Evolutionary conservation across 1,140 invertebrate genomes (phyloP).

Genomic region (Drosophila ficusphila): DNA sequence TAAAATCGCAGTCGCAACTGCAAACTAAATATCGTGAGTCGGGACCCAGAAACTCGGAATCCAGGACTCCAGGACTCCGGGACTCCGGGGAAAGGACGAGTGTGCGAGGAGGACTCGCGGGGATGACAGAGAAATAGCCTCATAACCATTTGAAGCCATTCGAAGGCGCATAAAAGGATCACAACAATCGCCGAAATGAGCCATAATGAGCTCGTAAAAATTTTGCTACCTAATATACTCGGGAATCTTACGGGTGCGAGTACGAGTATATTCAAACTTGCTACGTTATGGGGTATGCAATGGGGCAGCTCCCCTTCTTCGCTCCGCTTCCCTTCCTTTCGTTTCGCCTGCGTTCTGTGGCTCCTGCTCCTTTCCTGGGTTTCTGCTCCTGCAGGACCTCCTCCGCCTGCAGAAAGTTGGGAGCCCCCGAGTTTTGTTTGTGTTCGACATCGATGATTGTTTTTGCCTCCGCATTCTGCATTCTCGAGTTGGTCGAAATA

Average conservation of each 20-base stretch:
- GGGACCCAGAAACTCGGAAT: slow-evolving; percentile 25
- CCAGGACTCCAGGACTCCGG: not conserved
- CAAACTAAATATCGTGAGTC: slow-evolving; percentile 75
- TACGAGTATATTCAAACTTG: slow-evolving; percentile 82
- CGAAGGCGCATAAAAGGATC: slow-evolving; percentile 84
- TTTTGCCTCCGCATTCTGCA: slow-evolving; percentile 11
- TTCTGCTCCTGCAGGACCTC: slow-evolving; percentile 25
- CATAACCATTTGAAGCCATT: slow-evolving; percentile 84
- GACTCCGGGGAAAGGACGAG: slow-evolving; percentile 29
- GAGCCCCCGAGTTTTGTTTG: slow-evolving; percentile 21
- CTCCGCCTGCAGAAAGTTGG: slow-evolving; percentile 25
- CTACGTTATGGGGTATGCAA: slow-evolving; percentile 69
- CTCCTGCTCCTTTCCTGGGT: slow-evolving; percentile 1
- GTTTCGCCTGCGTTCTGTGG: too few species aligned
- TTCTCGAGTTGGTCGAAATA: not conserved
- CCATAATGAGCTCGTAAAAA: slow-evolving; percentile 85
- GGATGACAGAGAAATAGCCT: slow-evolving; percentile 83
- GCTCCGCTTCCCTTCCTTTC: too few species aligned
- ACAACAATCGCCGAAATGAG: slow-evolving; percentile 84
- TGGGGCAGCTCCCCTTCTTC: slow-evolving; percentile 10
- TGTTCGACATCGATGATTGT: slow-evolving; percentile 40
- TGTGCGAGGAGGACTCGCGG: slow-evolving; percentile 30
- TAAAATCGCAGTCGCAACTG: slow-evolving; percentile 78
- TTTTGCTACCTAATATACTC: slow-evolving; percentile 85
- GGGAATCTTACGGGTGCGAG: slow-evolving; percentile 79